These are phyloP conservation scores for Huso huso DNA, from an alignment of 2,797 vertebrate species.

Conservation along the genomic window DNA sequence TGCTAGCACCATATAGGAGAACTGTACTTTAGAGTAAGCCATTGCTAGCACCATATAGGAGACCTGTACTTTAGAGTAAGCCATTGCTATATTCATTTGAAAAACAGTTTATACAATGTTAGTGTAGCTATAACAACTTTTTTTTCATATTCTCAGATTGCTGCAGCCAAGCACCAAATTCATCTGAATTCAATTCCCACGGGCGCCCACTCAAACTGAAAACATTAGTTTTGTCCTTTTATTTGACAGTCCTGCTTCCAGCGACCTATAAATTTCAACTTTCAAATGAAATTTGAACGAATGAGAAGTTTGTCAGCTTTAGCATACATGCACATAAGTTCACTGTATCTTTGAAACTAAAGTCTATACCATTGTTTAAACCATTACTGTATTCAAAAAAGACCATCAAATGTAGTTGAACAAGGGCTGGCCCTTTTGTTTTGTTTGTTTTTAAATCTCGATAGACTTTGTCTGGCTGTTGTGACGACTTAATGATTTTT, in stretches of 20 bases:
- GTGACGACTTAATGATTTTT: background rate
- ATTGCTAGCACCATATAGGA: too few species aligned
- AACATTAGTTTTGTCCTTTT: conserved; percentile 15
- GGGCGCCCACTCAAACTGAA: conserved; percentile 1
- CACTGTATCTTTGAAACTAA: too few species aligned
- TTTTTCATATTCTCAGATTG: conserved; percentile 1
- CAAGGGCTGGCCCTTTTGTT: background rate
- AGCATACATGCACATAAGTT: too few species aligned
- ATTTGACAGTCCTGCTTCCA: conserved; percentile 13
- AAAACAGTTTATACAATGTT: too few species aligned
- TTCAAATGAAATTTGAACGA: conserved; percentile 8
- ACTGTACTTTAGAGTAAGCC: too few species aligned
- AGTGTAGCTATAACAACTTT: background rate
- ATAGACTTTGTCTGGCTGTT: background rate
- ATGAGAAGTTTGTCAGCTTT: conserved; percentile 1
- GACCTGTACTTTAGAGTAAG: too few species aligned
- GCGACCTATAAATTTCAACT: conserved; percentile 9
- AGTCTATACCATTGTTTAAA: too few species aligned
- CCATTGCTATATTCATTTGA: too few species aligned
- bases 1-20: too few species aligned
- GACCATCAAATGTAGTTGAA: background rate
- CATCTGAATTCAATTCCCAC: conserved; percentile 12
- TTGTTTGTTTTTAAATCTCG: background rate
- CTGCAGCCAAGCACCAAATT: conserved; percentile 9
- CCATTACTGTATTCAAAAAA: too few species aligned